Conservation (phyloP, 1,140 invertebrate species). For the Drosophila leontia region DNA sequence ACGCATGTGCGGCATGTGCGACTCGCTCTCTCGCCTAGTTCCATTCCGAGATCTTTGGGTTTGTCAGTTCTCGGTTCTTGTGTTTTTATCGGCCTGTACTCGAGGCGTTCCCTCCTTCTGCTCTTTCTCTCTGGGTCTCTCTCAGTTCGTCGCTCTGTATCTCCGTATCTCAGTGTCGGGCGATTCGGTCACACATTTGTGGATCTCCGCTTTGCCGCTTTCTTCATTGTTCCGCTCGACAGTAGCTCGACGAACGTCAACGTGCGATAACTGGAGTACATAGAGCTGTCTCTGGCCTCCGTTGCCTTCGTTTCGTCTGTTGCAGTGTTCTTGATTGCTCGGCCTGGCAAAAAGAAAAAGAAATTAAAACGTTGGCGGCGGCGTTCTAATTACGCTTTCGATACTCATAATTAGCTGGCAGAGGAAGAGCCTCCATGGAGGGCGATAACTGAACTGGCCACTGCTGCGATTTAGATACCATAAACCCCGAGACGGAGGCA, state of each 20-base stretch:
- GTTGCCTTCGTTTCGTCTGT: constrained; percentile 12
- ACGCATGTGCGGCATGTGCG: constrained; percentile 57
- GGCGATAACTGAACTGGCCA: constrained; percentile 56
- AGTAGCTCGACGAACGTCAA: constrained; percentile 61
- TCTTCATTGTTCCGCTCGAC: constrained; percentile 68
- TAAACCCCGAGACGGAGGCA: constrained; percentile 18
- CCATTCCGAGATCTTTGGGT: constrained; percentile 28
- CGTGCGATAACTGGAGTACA: constrained; percentile 74
- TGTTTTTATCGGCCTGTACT: constrained; percentile 73
- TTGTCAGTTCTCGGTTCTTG: constrained; percentile 22
- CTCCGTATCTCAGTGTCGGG: constrained; percentile 11
- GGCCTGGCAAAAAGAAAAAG: constrained; percentile 34
- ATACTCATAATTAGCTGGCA: constrained; percentile 58
- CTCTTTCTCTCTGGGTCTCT: not conserved
- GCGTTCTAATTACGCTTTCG: constrained; percentile 49
- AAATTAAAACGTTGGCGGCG: constrained; percentile 49
- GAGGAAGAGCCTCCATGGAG: constrained; percentile 42
- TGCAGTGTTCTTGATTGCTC: constrained; percentile 32
- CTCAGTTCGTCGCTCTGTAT: constrained; percentile 9
- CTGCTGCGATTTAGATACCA: constrained; percentile 53
- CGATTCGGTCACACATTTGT: constrained; percentile 64
- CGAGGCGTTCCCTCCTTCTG: constrained; percentile 19
- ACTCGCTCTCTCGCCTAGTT: constrained; percentile 23
- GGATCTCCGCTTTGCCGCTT: constrained; percentile 63
- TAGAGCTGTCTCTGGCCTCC: constrained; percentile 26